Conservation (phyloP, 2,113 vertebrate species). For the Heterocephalus glaber region DNA sequence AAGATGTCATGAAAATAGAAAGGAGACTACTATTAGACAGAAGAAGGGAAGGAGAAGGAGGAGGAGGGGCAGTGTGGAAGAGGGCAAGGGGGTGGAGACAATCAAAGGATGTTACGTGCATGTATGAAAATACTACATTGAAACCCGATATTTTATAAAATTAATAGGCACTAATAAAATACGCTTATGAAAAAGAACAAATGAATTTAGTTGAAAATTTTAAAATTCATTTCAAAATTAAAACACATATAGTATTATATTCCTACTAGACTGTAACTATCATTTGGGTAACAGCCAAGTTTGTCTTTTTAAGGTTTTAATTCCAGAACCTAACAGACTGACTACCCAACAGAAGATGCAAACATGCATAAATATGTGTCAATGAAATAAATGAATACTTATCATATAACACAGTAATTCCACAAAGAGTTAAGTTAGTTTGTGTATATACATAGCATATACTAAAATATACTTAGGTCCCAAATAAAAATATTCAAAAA, state of each 20-base stretch:
- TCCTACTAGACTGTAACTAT: neutral
- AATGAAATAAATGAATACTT: constrained; percentile 16
- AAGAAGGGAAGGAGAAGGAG: neutral
- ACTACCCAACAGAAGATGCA: neutral
- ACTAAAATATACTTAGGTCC: neutral
- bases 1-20: neutral
- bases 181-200: neutral
- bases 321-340: neutral
- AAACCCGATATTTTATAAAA: neutral
- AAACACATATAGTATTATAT: neutral
- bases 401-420: constrained; percentile 3
- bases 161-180: neutral
- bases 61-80: neutral
- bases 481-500: neutral
- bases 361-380: neutral
- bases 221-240: constrained; percentile 46
- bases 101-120: neutral
- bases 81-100: neutral
- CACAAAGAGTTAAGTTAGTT: neutral
- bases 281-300: neutral
- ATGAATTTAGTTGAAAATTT: constrained; percentile 37
- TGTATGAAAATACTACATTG: neutral
- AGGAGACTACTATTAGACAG: neutral
- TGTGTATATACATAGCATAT: neutral
- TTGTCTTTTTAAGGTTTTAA: neutral